Conservation (phyloP, 1,140 invertebrate genomes). For the Ephestia elutella region DNA sequence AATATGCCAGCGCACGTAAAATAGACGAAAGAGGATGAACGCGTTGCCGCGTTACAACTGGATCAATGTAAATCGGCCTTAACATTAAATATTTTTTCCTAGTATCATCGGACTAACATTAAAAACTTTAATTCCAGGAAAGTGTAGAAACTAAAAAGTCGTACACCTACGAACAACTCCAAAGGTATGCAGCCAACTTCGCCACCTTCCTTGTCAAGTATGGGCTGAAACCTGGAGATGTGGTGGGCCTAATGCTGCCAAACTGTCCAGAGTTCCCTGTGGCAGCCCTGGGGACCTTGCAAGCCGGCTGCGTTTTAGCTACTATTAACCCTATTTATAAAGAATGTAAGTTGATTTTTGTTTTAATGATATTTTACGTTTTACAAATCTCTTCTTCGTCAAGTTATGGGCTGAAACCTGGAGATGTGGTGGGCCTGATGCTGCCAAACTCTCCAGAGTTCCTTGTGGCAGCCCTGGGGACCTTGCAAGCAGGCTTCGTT, state of each 20-base stretch:
- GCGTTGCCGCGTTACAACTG: no score
- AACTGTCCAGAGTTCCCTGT: constrained; percentile 86
- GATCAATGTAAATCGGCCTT: no score
- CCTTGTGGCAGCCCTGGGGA: constrained; percentile 80
- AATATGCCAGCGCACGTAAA: no score
- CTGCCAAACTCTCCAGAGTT: constrained; percentile 86
- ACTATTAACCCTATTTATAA: constrained; percentile 89
- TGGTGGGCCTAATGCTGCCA: constrained; percentile 80
- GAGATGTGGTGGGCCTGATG: constrained; percentile 81
- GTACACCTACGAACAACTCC: constrained; percentile 81
- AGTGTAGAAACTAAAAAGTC: constrained; percentile 81
- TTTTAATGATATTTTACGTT: background rate
- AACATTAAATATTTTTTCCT: no score
- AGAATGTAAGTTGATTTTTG: constrained; percentile 75
- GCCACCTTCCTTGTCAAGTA: constrained; percentile 80
- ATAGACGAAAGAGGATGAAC: no score
- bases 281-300: constrained; percentile 79
- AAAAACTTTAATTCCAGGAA: constrained; percentile 79
- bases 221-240: constrained; percentile 81
- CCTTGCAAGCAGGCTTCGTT: constrained; percentile 80
- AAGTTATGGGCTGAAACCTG: no score
- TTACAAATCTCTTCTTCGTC: no score
- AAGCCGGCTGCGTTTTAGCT: constrained; percentile 83
- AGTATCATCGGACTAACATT: no score
- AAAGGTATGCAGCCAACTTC: constrained; percentile 77